A percentile compares a stretch with the other conserved stretches of the same genome.
Conservation (phyloP, 2,797 vertebrate species). For the Sebastes elongatus region DNA sequence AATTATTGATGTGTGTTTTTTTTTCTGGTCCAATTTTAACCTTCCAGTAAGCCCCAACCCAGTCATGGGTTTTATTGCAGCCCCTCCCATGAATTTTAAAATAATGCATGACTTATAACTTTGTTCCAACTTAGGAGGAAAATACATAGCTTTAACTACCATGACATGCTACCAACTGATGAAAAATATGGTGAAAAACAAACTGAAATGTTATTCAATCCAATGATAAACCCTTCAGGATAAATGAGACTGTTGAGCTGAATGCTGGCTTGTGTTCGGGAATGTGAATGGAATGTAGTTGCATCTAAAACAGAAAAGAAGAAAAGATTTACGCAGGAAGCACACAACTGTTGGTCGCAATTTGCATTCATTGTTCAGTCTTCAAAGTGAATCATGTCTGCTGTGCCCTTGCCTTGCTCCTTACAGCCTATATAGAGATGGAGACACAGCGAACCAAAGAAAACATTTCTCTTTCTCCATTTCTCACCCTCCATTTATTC, state of each 20-base stretch:
- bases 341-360: constrained; percentile 57
- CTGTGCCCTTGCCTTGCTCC: constrained; percentile 55
- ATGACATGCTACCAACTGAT: neutral
- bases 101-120: neutral
- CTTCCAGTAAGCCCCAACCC: neutral
- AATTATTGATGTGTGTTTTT: neutral
- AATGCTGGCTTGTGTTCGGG: neutral
- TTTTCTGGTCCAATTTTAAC: neutral
- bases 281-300: constrained; percentile 15
- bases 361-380: constrained; percentile 72
- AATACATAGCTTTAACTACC: neutral
- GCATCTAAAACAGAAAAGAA: neutral
- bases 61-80: neutral
- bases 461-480: constrained; percentile 58
- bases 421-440: constrained; percentile 34
- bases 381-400: constrained; percentile 74
- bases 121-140: neutral
- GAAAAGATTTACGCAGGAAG: constrained; percentile 51
- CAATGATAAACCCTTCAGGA: neutral
- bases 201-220: neutral
- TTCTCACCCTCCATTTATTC: constrained; percentile 62
- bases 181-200: neutral
- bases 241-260: neutral
- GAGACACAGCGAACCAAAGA: constrained; percentile 56
- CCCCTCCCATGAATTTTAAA: neutral